Evolutionary conservation across 30 jellyfish, hydroid and myxozoan genomes (phyloP).

Genomic region (Hydractinia symbiolongicarpus): DNA sequence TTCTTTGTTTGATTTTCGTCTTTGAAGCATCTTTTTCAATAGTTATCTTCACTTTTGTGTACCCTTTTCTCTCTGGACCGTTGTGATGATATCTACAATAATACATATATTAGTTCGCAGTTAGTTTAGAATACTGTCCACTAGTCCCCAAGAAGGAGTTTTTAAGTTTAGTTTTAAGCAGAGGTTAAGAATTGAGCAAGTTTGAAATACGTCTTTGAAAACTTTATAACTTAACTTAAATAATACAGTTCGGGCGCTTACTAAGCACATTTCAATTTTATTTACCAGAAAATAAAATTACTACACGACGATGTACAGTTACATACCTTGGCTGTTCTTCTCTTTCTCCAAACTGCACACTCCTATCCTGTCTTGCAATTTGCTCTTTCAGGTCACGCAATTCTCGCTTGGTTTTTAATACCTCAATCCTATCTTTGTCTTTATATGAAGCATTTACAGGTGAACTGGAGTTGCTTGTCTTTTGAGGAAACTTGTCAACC

Average conservation of each 20-base stretch:
- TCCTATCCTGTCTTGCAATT: conserved; percentile 2
- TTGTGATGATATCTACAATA: conserved; percentile 3
- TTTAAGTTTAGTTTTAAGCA: too few relatives aligned
- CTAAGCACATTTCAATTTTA: too few relatives aligned
- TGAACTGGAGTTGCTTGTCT: background rate
- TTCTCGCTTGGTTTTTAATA: conserved; percentile 9
- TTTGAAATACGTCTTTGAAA: too few relatives aligned
- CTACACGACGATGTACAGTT: background rate
- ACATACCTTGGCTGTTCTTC: conserved; percentile 15
- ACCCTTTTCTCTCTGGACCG: conserved; percentile 6
- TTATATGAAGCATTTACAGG: background rate
- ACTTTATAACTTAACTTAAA: too few relatives aligned
- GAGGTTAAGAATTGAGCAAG: too few relatives aligned
- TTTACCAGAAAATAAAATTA: too few relatives aligned
- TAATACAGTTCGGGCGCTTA: too few relatives aligned
- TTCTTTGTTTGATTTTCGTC: conserved; percentile 12
- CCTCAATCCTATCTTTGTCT: background rate
- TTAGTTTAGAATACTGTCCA: too few relatives aligned
- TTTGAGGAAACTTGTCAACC: background rate
- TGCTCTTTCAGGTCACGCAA: background rate
- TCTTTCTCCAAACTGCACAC: background rate
- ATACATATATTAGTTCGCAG: background rate
- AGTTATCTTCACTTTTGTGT: conserved; percentile 28
- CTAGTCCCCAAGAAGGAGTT: too few relatives aligned
- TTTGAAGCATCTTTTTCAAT: conserved; percentile 14